phyloP scores from a whole-genome alignment of 2,797 vertebrate species.

The Psittacula echo region DNA sequence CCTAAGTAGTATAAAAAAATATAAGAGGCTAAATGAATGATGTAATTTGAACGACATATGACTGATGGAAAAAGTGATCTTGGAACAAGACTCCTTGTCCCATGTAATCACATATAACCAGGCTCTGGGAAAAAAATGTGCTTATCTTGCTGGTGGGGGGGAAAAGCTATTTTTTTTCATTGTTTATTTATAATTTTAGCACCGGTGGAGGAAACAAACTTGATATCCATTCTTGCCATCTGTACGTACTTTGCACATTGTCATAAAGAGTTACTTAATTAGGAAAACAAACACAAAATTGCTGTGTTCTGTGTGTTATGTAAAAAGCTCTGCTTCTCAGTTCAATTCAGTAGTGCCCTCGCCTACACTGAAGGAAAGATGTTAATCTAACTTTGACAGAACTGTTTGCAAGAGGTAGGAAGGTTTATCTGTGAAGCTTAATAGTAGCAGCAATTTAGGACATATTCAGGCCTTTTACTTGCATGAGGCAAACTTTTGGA shows the following conservation, averaged over 20 bases:
- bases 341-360: neutral
- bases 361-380: conserved; percentile 8
- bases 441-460: conserved; percentile 37
- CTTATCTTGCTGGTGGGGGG: neutral
- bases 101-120: neutral
- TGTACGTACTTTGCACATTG: conserved; percentile 41
- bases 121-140: neutral
- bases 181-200: conserved; percentile 23
- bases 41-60: neutral
- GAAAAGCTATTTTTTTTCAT: conserved; percentile 27
- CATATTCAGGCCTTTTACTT: conserved; percentile 40
- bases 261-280: conserved; percentile 1
- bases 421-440: conserved; percentile 15
- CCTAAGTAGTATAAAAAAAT: neutral
- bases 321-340: neutral
- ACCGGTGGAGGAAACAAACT: conserved; percentile 30
- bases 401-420: conserved; percentile 31
- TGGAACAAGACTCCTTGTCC: neutral
- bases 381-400: conserved; percentile 23
- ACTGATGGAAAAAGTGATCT: neutral
- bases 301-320: neutral
- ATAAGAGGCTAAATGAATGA: neutral
- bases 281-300: conserved; percentile 43
- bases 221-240: conserved; percentile 50
- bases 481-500: neutral